Evolutionary conservation across 2,888 invertebrate genomes (phyloP).

Genomic region (Noctuana brunneofusca): DNA sequence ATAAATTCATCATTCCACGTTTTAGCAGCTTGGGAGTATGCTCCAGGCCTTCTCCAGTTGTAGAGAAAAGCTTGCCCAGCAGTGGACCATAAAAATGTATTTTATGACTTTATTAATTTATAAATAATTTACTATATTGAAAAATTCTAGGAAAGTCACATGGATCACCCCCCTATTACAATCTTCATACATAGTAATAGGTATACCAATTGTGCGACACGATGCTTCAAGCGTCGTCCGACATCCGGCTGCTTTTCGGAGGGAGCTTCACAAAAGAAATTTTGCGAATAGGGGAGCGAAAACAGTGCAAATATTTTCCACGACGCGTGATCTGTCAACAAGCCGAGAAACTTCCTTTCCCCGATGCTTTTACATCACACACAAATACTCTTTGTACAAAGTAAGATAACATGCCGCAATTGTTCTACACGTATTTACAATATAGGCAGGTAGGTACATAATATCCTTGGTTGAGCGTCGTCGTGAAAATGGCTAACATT

Average conservation of each 20-base stretch:
- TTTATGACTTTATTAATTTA: no score
- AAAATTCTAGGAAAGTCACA: no score
- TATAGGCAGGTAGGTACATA: slow-evolving; percentile 23
- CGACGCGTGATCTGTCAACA: slow-evolving; percentile 34
- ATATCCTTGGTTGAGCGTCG: slow-evolving; percentile 22
- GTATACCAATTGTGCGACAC: slow-evolving; percentile 10
- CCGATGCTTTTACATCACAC: slow-evolving; percentile 30
- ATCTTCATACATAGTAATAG: background rate
- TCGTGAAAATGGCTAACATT: slow-evolving; percentile 37
- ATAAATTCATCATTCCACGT: no score
- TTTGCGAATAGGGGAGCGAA: slow-evolving; percentile 26
- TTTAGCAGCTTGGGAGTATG: no score
- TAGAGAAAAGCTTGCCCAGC: no score
- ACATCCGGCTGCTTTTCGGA: slow-evolving; percentile 22
- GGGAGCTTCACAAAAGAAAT: slow-evolving; percentile 31
- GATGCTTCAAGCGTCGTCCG: slow-evolving; percentile 17
- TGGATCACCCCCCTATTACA: background rate
- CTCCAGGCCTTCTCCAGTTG: no score
- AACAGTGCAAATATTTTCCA: slow-evolving; percentile 33
- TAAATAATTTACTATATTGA: no score
- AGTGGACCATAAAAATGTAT: no score
- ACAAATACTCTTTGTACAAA: slow-evolving; percentile 33
- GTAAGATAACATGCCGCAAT: slow-evolving; percentile 32
- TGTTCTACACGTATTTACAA: slow-evolving; percentile 34
- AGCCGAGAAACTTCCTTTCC: slow-evolving; percentile 30